A percentile compares a stretch with the other conserved stretches of the same genome.
phyloP scores from a whole-genome alignment of 2,797 vertebrate genomes.

The Nannoperca obscura region DNA sequence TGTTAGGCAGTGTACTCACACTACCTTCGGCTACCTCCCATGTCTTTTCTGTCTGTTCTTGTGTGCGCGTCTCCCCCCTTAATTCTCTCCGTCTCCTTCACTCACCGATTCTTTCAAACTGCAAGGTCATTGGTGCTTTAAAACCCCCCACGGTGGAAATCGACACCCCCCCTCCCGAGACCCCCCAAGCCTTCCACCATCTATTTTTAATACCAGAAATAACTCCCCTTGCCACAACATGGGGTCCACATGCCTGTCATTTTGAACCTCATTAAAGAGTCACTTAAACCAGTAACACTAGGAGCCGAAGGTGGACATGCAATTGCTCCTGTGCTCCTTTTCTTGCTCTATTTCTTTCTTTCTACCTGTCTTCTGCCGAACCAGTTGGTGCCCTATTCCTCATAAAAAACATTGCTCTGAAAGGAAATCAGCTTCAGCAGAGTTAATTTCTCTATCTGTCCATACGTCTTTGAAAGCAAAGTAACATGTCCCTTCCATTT shows the following conservation, averaged over 20 bases:
- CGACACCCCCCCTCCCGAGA: slow-evolving; percentile 74
- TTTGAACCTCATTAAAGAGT: slow-evolving; percentile 85
- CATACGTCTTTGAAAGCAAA: slow-evolving; percentile 37
- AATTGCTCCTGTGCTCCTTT: slow-evolving; percentile 39
- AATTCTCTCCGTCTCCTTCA: slow-evolving; percentile 66
- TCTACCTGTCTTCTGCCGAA: slow-evolving; percentile 15
- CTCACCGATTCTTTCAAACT: slow-evolving; percentile 68
- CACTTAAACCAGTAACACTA: slow-evolving; percentile 81
- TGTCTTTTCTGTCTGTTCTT: slow-evolving; percentile 41
- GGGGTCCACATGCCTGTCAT: slow-evolving; percentile 81
- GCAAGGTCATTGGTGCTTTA: slow-evolving; percentile 78
- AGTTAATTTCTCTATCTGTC: slow-evolving; percentile 41
- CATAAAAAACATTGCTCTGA: slow-evolving; percentile 24
- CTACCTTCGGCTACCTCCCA: slow-evolving; percentile 50
- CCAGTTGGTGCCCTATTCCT: slow-evolving; percentile 38
- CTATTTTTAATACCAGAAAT: slow-evolving; percentile 86
- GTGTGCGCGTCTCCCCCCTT: slow-evolving; percentile 40
- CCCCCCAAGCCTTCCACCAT: slow-evolving; percentile 79
- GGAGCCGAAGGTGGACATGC: slow-evolving; percentile 71
- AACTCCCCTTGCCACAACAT: slow-evolving; percentile 79
- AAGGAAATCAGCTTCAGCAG: slow-evolving; percentile 29
- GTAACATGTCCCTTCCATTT: slow-evolving; percentile 33
- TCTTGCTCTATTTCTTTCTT: slow-evolving; percentile 40
- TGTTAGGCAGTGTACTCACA: slow-evolving; percentile 69
- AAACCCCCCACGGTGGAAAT: slow-evolving; percentile 71